These are phyloP conservation scores for Homarus americanus DNA, from an alignment of 1,140 invertebrate genomes.

Conservation along the genomic window DNA sequence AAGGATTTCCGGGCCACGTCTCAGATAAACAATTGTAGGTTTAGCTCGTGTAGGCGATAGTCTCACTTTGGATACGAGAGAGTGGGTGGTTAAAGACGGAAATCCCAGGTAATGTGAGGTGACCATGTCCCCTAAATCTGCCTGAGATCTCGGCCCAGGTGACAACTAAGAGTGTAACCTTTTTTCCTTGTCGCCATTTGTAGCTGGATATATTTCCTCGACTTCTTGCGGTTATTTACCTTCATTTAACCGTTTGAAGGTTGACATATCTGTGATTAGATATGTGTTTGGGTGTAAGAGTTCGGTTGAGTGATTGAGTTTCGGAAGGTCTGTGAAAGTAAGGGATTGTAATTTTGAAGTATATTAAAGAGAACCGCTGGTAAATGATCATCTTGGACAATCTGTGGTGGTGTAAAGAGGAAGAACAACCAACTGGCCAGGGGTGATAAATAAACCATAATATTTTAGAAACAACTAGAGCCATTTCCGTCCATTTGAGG, in stretches of 20 bases:
- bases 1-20: conserved; percentile 24
- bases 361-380: too few species aligned
- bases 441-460: too few species aligned
- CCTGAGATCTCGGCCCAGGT: background rate
- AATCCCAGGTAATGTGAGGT: background rate
- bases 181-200: background rate
- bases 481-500: too few species aligned
- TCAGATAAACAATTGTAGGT: background rate
- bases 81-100: background rate
- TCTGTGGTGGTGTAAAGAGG: too few species aligned
- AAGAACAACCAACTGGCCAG: too few species aligned
- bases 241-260: background rate
- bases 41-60: background rate
- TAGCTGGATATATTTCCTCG: background rate
- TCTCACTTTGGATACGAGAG: background rate
- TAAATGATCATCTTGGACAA: too few species aligned
- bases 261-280: background rate
- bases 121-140: too few species aligned
- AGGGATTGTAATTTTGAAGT: too few species aligned
- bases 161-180: background rate
- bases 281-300: too few species aligned
- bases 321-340: too few species aligned
- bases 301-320: too few species aligned
- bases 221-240: background rate
- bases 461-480: too few species aligned